Evolutionary conservation across 2,888 invertebrate genomes (phyloP).

Genomic region (Tineola bisselliella): DNA sequence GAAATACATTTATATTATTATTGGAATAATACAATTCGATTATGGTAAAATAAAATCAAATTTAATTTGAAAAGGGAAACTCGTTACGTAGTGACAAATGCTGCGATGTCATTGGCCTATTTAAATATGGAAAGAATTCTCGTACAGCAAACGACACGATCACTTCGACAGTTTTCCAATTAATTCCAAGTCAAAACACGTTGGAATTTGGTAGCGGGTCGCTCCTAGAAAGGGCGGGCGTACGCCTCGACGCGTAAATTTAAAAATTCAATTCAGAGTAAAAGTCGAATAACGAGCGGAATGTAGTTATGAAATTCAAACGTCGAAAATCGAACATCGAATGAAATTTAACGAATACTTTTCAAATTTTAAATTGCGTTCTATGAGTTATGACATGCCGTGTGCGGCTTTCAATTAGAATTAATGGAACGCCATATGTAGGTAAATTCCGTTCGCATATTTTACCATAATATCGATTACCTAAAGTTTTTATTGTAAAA

Average conservation of each 20-base stretch:
- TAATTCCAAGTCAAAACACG: conserved; percentile 33
- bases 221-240: conserved; percentile 10
- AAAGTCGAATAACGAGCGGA: conserved; percentile 20
- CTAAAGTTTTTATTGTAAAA: too few species aligned
- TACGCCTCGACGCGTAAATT: conserved; percentile 16
- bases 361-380: conserved; percentile 26
- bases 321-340: conserved; percentile 18
- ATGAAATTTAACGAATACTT: conserved; percentile 27
- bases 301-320: conserved; percentile 24
- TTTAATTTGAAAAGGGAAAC: too few species aligned
- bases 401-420: background rate
- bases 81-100: background rate
- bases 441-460: background rate
- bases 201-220: conserved; percentile 20
- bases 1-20: too few species aligned
- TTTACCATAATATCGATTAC: too few species aligned
- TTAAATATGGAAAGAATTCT: conserved; percentile 23
- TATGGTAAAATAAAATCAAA: too few species aligned
- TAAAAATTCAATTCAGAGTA: conserved; percentile 16
- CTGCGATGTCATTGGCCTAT: conserved; percentile 13
- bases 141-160: conserved; percentile 20
- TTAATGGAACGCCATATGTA: background rate
- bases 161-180: conserved; percentile 30
- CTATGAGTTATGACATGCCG: background rate
- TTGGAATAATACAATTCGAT: too few species aligned